Conservation (phyloP, 2,113 vertebrate species). For the Semnornis frantzii region DNA sequence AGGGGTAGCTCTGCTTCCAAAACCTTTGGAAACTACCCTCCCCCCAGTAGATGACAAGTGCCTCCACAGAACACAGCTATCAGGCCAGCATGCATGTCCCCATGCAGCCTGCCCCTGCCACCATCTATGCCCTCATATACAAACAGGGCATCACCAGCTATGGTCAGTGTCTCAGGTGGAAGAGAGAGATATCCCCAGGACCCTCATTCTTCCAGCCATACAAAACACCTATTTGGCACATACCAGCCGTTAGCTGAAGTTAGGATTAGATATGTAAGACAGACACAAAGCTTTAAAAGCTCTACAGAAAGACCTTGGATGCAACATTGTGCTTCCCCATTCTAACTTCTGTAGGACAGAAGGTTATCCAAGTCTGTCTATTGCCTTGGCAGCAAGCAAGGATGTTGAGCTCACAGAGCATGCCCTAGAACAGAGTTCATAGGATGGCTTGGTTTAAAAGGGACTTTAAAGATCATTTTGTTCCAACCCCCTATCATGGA, state of each 20-base stretch:
- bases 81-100: neutral
- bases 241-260: neutral
- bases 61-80: neutral
- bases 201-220: neutral
- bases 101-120: neutral
- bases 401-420: neutral
- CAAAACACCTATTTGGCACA: neutral
- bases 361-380: neutral
- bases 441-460: neutral
- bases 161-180: fast-evolving
- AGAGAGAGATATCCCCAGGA: neutral
- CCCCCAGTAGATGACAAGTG: neutral
- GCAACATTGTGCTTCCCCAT: neutral
- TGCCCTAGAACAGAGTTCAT: neutral
- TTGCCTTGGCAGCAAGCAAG: neutral
- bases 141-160: too few species aligned
- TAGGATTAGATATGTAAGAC: neutral
- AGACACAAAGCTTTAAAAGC: neutral
- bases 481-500: too few species aligned
- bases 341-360: neutral
- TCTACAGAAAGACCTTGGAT: neutral
- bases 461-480: too few species aligned
- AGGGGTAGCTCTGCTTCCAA: neutral
- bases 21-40: neutral
- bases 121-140: too few species aligned